Conservation (phyloP, 1,140 invertebrate genomes). For the Pogonognathellus flavescens region DNA sequence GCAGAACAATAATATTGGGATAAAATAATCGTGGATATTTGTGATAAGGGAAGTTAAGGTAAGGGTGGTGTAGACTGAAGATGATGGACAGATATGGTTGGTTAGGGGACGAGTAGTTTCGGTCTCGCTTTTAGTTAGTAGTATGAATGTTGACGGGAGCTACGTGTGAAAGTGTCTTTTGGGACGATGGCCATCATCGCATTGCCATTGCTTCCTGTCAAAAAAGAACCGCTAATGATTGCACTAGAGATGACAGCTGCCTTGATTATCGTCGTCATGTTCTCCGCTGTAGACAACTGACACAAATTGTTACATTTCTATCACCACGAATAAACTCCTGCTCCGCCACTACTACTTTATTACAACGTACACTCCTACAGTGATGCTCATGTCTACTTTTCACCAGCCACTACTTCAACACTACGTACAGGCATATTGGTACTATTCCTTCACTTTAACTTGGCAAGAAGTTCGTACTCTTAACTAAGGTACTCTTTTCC, state of each 20-base stretch:
- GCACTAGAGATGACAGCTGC: slow-evolving; percentile 53
- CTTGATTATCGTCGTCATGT: slow-evolving; percentile 51
- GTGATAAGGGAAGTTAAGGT: background rate
- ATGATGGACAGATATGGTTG: slow-evolving; percentile 44
- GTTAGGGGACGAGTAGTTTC: background rate
- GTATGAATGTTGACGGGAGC: slow-evolving; percentile 57
- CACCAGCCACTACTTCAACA: no score
- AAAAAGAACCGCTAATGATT: slow-evolving; percentile 62
- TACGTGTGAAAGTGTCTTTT: slow-evolving; percentile 62
- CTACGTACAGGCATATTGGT: no score
- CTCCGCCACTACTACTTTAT: background rate
- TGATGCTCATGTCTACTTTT: no score
- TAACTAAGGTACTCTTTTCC: background rate
- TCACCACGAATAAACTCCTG: slow-evolving; percentile 51
- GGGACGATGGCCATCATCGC: slow-evolving; percentile 27
- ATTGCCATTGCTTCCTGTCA: slow-evolving; percentile 51
- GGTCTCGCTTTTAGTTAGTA: background rate
- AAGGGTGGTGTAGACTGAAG: slow-evolving; percentile 13
- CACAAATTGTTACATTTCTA: slow-evolving; percentile 62
- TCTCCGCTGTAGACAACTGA: slow-evolving; percentile 58
- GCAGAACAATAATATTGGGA: slow-evolving; percentile 32
- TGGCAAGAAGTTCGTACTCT: background rate
- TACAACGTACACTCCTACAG: background rate
- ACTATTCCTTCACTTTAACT: no score
- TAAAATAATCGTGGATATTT: slow-evolving; percentile 46